Conservation (phyloP, 2,888 invertebrate species). For the Dolichopus griseipennis region DNA sequence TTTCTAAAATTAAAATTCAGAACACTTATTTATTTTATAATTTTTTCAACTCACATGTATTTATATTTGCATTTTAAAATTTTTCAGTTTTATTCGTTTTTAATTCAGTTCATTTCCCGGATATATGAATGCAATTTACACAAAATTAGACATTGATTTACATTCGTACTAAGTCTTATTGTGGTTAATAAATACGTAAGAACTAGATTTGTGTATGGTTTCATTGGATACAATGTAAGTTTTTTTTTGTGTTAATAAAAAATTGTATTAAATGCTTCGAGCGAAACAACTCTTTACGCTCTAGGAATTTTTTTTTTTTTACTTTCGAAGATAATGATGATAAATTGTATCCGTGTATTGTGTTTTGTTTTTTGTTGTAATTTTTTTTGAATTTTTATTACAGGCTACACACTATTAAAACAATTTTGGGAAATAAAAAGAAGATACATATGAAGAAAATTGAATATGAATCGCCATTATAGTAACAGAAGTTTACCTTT, state of each 20-base stretch:
- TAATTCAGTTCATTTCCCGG: background rate
- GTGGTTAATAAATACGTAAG: no score
- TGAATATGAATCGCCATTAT: no score
- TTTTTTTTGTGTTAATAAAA: background rate
- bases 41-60: no score
- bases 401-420: no score
- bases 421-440: no score
- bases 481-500: no score
- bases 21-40: no score
- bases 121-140: background rate
- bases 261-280: background rate
- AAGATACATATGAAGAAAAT: no score
- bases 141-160: background rate
- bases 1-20: no score
- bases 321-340: background rate
- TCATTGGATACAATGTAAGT: background rate
- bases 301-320: background rate
- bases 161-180: background rate
- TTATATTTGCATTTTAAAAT: background rate
- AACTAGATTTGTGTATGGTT: no score
- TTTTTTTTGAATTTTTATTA: no score
- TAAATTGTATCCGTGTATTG: background rate
- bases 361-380: background rate
- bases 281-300: background rate
- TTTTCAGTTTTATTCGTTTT: background rate